Conservation (phyloP, 2,888 invertebrate species). For the Hemistola chrysoprasaria region DNA sequence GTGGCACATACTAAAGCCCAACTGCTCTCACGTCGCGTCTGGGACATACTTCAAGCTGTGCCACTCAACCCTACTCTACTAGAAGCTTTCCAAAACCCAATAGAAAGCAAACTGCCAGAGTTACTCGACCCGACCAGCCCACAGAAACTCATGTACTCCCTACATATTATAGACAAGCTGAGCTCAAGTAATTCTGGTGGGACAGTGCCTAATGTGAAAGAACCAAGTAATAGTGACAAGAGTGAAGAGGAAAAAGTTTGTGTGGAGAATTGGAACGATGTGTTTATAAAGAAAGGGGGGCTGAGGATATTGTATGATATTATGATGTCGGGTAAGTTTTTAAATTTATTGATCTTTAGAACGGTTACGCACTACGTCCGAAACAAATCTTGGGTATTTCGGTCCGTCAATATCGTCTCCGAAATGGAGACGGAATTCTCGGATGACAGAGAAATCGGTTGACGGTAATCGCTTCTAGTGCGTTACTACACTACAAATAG, state of each 20-base stretch:
- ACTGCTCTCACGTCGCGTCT: conserved; percentile 93
- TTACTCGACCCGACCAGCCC: conserved; percentile 94
- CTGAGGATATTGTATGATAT: conserved; percentile 94
- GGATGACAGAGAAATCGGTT: no score
- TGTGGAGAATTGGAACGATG: conserved; percentile 85
- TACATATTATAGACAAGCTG: conserved; percentile 89
- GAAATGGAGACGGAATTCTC: no score
- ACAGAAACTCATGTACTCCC: conserved; percentile 96
- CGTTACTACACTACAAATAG: no score
- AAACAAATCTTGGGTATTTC: no score
- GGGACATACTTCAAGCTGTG: conserved; percentile 96
- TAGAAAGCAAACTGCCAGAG: conserved; percentile 85
- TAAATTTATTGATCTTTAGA: neutral
- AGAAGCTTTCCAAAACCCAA: conserved; percentile 91
- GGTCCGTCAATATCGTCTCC: no score
- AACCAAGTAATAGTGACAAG: conserved; percentile 51
- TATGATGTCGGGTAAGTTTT: conserved; percentile 89
- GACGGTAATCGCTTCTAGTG: no score
- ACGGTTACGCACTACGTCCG: no score
- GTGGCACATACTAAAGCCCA: conserved; percentile 94
- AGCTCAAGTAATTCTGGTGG: conserved; percentile 56
- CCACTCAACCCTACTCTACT: conserved; percentile 94
- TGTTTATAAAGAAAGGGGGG: conserved; percentile 94
- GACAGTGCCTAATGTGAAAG: conserved; percentile 50
- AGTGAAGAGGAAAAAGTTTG: conserved; percentile 58